phyloP scores from a whole-genome alignment of 2,888 invertebrate genomes.

The Gandaritis pyraliata region DNA sequence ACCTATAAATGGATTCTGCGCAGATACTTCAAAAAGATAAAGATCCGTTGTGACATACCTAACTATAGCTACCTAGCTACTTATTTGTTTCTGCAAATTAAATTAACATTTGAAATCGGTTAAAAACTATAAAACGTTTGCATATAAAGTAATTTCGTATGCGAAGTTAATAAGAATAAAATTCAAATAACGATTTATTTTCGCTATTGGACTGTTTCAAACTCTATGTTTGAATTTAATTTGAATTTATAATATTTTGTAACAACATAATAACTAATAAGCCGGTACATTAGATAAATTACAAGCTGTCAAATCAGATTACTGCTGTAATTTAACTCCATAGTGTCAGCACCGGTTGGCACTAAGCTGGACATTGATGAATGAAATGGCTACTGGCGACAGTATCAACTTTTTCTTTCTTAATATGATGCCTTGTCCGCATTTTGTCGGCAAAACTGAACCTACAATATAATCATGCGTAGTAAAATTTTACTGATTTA shows the following conservation, averaged over 20 bases:
- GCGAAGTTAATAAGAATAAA: too few species aligned
- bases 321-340: constrained; percentile 18
- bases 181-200: constrained; percentile 40
- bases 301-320: constrained; percentile 29
- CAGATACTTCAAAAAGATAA: too few species aligned
- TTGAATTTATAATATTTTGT: neutral
- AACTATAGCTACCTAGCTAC: too few species aligned
- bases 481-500: too few species aligned
- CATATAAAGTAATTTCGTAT: too few species aligned
- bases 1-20: too few species aligned
- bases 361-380: constrained; percentile 28
- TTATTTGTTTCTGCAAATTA: too few species aligned
- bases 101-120: too few species aligned
- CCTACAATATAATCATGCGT: too few species aligned
- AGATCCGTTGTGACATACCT: too few species aligned
- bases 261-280: constrained; percentile 2
- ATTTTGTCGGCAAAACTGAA: neutral
- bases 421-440: constrained; percentile 7
- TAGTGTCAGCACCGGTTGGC: constrained; percentile 14
- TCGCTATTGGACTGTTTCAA: too few species aligned
- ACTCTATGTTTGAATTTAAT: neutral
- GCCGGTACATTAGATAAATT: constrained; percentile 23
- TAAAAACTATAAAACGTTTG: too few species aligned
- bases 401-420: constrained; percentile 24
- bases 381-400: constrained; percentile 22